These are phyloP conservation scores for Ennomos quercinarius DNA, from an alignment of 2,888 invertebrate species.

Conservation along the genomic window DNA sequence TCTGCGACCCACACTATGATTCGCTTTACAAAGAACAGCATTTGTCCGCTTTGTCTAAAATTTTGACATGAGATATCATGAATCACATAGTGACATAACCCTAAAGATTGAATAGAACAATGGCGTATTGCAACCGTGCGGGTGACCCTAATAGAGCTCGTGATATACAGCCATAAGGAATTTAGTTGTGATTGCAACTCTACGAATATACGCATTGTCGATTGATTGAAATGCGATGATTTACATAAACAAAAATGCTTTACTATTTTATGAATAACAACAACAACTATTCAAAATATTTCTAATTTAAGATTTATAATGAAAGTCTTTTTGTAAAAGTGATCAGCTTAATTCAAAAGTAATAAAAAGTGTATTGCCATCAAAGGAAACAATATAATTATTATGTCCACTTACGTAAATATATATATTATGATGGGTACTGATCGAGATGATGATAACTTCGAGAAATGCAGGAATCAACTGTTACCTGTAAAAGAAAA, in stretches of 20 bases:
- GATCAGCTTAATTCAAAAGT: too few relatives aligned
- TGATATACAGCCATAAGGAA: slow-evolving; percentile 48
- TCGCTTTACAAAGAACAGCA: slow-evolving; percentile 2
- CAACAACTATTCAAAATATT: too few relatives aligned
- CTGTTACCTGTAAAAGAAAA: slow-evolving; percentile 13
- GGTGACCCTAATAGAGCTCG: slow-evolving; percentile 48
- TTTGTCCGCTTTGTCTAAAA: slow-evolving; percentile 4
- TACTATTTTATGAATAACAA: too few relatives aligned
- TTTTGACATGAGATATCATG: slow-evolving; percentile 6
- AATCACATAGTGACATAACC: slow-evolving; percentile 33
- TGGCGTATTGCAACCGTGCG: slow-evolving; percentile 24
- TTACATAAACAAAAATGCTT: too few relatives aligned
- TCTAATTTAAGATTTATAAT: too few relatives aligned
- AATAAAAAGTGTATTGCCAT: too few relatives aligned
- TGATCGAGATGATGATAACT: background rate
- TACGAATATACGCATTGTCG: slow-evolving; percentile 15
- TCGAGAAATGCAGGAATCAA: slow-evolving; percentile 1
- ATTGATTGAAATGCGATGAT: slow-evolving; percentile 3
- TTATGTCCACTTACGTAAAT: slow-evolving; percentile 3
- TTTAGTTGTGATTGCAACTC: slow-evolving; percentile 33
- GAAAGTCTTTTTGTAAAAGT: too few relatives aligned
- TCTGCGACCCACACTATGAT: slow-evolving; percentile 12
- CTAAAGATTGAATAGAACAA: slow-evolving; percentile 28
- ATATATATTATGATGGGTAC: too few relatives aligned
- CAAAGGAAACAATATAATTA: too few relatives aligned